A percentile compares a stretch with the other conserved stretches of the same genome.
phyloP scores from a whole-genome alignment of 2,888 invertebrate species.

The Unio pictorum region DNA sequence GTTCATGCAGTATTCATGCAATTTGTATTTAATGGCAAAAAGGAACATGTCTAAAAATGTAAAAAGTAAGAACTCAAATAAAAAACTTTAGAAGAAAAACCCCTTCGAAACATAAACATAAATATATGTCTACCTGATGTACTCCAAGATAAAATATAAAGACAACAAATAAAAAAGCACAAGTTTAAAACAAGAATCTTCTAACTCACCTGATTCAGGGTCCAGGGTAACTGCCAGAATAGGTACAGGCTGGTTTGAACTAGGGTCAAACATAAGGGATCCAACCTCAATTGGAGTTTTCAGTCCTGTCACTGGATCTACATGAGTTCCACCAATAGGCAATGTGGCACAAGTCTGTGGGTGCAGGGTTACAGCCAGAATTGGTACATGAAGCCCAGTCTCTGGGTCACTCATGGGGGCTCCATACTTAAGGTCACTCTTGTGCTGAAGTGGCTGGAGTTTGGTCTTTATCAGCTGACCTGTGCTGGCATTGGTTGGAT shows the following conservation, averaged over 20 bases:
- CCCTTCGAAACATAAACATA: no score
- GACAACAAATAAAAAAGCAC: no score
- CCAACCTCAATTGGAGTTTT: constrained; percentile 68
- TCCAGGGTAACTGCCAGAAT: constrained; percentile 65
- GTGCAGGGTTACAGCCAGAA: constrained; percentile 66
- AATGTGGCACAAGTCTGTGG: constrained; percentile 63
- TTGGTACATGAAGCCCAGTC: constrained; percentile 66
- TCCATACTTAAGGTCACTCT: constrained; percentile 59
- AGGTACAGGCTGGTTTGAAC: constrained; percentile 61
- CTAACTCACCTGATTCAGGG: constrained; percentile 55
- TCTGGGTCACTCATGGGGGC: constrained; percentile 62
- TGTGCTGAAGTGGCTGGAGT: constrained; percentile 55
- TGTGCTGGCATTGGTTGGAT: constrained; percentile 52
- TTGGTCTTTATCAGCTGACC: constrained; percentile 54
- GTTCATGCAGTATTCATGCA: no score
- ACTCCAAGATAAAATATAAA: no score
- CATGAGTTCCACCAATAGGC: constrained; percentile 66
- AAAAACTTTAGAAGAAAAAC: no score
- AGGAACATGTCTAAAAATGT: no score
- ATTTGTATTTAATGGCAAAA: no score
- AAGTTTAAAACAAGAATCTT: no score
- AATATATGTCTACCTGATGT: no score
- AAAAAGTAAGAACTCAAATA: no score
- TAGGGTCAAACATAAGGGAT: constrained; percentile 66
- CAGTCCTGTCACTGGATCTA: constrained; percentile 66